A percentile compares a stretch with the other conserved stretches of the same genome.
These are phyloP conservation scores for Tetragonula clypearis DNA, from an alignment of 1,140 invertebrate species.

Conservation along the genomic window DNA sequence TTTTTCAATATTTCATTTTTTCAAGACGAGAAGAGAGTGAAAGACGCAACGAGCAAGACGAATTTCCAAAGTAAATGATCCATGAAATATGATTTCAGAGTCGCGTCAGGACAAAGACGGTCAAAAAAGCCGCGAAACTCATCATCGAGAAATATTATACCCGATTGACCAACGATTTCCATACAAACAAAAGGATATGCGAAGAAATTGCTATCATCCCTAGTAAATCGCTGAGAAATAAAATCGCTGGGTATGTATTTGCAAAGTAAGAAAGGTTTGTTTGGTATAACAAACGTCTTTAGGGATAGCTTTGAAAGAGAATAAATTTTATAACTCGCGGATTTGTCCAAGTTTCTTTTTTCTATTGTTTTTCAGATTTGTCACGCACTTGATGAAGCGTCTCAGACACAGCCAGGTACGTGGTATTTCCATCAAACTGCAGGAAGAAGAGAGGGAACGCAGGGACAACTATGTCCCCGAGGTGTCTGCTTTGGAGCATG, in stretches of 20 bases:
- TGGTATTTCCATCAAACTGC: constrained; percentile 99
- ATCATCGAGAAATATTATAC: constrained; percentile 99
- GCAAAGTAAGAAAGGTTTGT: background rate
- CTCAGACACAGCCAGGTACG: constrained; percentile 95
- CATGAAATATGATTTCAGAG: constrained; percentile 85
- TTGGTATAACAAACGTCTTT: background rate
- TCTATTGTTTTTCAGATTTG: constrained; percentile 85
- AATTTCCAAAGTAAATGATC: background rate
- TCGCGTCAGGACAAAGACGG: constrained; percentile 99
- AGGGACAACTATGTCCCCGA: constrained; percentile 99
- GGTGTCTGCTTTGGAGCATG: constrained; percentile 96
- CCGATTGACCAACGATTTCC: constrained; percentile 97
- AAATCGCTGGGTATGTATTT: constrained; percentile 96
- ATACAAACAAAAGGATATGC: constrained; percentile 99
- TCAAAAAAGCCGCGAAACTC: constrained; percentile 99
- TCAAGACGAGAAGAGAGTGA: background rate
- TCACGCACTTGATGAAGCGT: constrained; percentile 99
- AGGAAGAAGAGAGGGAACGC: constrained; percentile 99
- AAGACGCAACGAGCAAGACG: background rate
- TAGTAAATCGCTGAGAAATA: constrained; percentile 98
- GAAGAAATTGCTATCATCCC: constrained; percentile 99
- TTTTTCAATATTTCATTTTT: background rate
- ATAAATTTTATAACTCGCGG: background rate
- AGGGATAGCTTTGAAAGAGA: background rate
- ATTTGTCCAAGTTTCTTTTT: background rate